These are phyloP conservation scores for Pycnonotus jocosus DNA, from an alignment of 2,113 vertebrate genomes.

Conservation along the genomic window DNA sequence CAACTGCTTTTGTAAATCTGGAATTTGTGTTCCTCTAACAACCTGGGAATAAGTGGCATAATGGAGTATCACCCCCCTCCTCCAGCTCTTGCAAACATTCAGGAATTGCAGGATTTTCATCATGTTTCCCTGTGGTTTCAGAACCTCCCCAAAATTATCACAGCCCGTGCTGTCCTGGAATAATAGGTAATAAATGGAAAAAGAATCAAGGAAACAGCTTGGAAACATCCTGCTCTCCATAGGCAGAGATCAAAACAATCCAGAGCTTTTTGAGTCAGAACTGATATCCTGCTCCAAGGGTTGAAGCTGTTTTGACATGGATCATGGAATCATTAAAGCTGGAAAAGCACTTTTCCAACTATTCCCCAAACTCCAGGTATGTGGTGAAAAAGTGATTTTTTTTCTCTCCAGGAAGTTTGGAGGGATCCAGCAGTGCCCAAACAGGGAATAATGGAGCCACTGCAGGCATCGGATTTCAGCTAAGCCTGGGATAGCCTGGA, in stretches of 20 bases:
- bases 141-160: neutral
- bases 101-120: neutral
- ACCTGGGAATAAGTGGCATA: neutral
- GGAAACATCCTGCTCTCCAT: neutral
- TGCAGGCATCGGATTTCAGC: neutral
- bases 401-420: neutral
- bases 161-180: neutral
- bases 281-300: neutral
- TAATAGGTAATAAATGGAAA: neutral
- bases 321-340: fast-evolving
- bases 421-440: neutral
- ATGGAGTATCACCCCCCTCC: fast-evolving
- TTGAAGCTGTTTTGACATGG: neutral
- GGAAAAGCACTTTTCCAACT: neutral
- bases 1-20: neutral
- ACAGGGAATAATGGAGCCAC: neutral
- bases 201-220: neutral
- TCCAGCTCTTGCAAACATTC: neutral
- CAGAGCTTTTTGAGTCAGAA: neutral
- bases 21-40: neutral
- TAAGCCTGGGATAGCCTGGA: too few relatives aligned
- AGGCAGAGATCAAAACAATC: neutral
- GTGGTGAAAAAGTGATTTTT: neutral
- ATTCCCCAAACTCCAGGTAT: neutral
- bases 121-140: neutral